A percentile compares a stretch with the other conserved stretches of the same genome.
phyloP scores from a whole-genome alignment of 2,797 vertebrate genomes.

The Eleutherodactylus coqui region DNA sequence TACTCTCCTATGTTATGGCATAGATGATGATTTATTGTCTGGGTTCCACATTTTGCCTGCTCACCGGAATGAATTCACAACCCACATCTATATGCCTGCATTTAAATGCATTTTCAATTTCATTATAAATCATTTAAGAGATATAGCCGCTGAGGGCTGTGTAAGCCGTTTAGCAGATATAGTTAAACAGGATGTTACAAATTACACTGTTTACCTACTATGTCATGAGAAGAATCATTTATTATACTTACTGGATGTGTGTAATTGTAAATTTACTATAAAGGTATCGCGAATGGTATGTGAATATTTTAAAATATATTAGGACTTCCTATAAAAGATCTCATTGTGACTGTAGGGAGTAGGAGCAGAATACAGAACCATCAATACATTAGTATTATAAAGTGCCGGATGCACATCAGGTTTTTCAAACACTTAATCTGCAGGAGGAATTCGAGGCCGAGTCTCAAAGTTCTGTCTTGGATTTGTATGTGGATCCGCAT shows the following conservation, averaged over 20 bases:
- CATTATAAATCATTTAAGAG: conserved; percentile 42
- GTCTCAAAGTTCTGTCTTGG: too few species aligned
- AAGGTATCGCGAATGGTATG: not conserved
- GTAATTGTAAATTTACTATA: conserved; percentile 15
- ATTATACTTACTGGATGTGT: conserved; percentile 3
- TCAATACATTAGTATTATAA: too few species aligned
- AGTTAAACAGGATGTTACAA: conserved; percentile 25
- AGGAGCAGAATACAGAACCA: not conserved
- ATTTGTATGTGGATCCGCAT: too few species aligned
- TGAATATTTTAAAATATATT: not conserved
- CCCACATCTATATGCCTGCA: not conserved
- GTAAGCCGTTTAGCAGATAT: conserved; percentile 5
- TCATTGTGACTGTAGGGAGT: not conserved
- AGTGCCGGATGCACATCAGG: too few species aligned
- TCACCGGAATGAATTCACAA: conserved; percentile 40
- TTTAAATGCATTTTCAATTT: conserved; percentile 23
- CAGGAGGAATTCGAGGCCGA: too few species aligned
- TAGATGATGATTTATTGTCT: conserved; percentile 43
- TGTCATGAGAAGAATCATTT: conserved; percentile 21
- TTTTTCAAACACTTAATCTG: too few species aligned
- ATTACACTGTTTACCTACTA: conserved; percentile 28
- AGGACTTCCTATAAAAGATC: not conserved
- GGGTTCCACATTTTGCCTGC: conserved; percentile 20
- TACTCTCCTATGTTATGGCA: conserved; percentile 11
- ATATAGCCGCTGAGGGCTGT: not conserved